phyloP scores from a whole-genome alignment of 2,888 invertebrate species.

The Phytoseiulus persimilis region DNA sequence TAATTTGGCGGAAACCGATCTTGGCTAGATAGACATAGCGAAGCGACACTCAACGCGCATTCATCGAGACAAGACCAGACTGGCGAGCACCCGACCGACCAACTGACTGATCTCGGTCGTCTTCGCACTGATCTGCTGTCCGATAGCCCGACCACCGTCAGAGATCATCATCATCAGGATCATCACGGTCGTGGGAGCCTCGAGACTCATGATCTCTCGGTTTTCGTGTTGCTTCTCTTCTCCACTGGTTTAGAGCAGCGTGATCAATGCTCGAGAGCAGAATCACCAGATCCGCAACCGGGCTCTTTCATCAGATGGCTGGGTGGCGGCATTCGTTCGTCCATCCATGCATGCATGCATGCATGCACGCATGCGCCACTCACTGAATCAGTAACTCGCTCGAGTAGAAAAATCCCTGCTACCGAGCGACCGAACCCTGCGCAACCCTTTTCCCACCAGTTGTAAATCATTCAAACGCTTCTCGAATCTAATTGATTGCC shows the following conservation, averaged over 20 bases:
- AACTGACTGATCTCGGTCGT: background rate
- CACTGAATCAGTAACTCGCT: background rate
- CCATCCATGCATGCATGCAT: background rate
- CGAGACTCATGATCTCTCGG: background rate
- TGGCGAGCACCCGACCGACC: background rate
- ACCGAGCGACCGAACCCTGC: background rate
- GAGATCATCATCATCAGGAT: background rate
- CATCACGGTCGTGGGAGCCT: background rate
- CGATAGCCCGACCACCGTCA: background rate
- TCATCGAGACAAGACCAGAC: background rate
- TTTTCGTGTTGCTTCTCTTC: background rate
- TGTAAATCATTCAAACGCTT: constrained; percentile 5
- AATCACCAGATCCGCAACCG: background rate
- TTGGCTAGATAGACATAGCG: background rate
- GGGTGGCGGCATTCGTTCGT: background rate
- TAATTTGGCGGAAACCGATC: constrained; percentile 38
- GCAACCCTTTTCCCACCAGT: background rate
- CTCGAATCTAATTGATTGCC: background rate
- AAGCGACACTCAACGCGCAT: background rate
- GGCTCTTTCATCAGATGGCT: background rate
- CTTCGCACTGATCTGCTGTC: background rate
- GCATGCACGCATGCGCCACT: background rate
- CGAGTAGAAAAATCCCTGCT: background rate
- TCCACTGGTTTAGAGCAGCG: background rate
- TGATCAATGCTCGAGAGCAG: background rate